Conservation (phyloP, 2,888 invertebrate genomes). For the Byasa hedistus region DNA sequence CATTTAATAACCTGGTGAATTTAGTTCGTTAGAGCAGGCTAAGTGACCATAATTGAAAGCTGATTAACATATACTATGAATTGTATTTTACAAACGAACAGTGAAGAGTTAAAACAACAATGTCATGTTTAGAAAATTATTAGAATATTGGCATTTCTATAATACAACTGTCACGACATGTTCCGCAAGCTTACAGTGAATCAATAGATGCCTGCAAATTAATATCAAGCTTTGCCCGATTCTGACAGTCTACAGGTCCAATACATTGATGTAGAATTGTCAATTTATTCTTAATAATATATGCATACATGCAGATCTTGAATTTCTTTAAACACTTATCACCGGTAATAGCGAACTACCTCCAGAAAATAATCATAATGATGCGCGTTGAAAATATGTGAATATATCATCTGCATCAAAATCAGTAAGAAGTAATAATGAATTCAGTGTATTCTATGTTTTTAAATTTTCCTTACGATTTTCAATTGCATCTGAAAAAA, state of each 20-base stretch:
- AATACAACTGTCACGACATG: not conserved
- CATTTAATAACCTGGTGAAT: conserved; percentile 1
- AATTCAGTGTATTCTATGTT: not conserved
- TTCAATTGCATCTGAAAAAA: too few relatives aligned
- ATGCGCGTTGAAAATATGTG: not conserved
- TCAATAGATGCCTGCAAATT: not conserved
- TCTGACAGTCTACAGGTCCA: not conserved
- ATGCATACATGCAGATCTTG: too few relatives aligned
- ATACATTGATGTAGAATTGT: not conserved
- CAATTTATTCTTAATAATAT: not conserved
- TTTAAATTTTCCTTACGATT: not conserved
- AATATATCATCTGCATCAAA: not conserved
- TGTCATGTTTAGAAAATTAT: not conserved
- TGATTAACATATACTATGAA: not conserved
- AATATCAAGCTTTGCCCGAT: not conserved
- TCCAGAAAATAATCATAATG: not conserved
- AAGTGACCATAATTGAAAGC: conserved; percentile 10
- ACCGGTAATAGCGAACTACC: not conserved
- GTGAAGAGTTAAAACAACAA: not conserved
- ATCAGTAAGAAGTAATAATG: not conserved
- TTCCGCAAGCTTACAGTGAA: not conserved
- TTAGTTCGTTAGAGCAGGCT: not conserved
- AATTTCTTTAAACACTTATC: not conserved
- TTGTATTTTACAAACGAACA: not conserved
- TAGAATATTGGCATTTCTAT: not conserved